Evolutionary conservation across 92 coral and sea anemone genomes (phyloP).

Genomic region (Palythoa grandiflora): DNA sequence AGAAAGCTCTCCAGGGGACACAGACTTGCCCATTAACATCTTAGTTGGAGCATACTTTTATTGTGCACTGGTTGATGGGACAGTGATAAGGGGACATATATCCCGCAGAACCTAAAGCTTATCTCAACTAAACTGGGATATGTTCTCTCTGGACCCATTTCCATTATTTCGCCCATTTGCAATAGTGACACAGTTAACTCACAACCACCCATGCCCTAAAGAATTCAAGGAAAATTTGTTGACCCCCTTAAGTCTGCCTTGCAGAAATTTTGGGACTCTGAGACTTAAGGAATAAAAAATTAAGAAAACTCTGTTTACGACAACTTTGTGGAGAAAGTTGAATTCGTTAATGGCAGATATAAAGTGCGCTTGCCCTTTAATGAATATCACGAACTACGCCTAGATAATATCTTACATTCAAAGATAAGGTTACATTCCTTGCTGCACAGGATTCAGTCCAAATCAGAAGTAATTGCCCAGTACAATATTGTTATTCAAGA

Average conservation of each 20-base stretch:
- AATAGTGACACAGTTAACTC: neutral
- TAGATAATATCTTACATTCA: conserved; percentile 52
- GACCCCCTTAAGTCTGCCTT: neutral
- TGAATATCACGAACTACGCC: conserved; percentile 51
- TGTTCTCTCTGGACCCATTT: too few species aligned
- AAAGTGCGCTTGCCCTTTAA: conserved; percentile 42
- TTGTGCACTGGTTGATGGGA: neutral
- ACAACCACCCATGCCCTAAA: neutral
- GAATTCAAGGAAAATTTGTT: neutral
- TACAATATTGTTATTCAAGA: conserved; percentile 36
- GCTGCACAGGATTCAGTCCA: neutral
- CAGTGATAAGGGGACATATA: neutral
- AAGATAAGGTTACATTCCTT: conserved; percentile 5
- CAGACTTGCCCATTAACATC: too few species aligned
- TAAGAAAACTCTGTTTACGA: conserved; percentile 47
- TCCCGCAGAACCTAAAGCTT: neutral
- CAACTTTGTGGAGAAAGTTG: conserved; percentile 45
- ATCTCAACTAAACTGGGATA: too few species aligned
- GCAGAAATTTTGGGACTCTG: conserved; percentile 61
- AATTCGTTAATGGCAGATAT: conserved; percentile 55
- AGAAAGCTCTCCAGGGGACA: too few species aligned
- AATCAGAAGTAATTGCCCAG: conserved; percentile 27
- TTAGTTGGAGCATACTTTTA: neutral
- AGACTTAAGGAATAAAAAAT: conserved; percentile 49
- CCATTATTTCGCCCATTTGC: neutral